Base-by-base conservation (phyloP, 2,888 invertebrate species). In the Flabesymbios commensalis region DNA sequence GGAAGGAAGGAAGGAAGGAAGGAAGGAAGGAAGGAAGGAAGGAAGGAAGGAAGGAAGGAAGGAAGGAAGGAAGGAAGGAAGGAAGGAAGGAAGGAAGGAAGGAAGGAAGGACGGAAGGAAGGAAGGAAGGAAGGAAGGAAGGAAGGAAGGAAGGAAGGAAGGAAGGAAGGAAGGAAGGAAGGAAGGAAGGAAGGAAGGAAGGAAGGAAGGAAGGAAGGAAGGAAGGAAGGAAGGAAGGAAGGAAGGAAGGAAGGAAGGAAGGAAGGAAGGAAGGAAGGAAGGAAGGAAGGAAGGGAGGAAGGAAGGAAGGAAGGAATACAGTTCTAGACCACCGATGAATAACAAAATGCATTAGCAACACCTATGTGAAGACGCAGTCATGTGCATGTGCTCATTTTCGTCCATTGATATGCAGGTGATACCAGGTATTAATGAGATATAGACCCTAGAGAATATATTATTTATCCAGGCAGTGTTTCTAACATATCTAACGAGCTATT, bases 151-250 rank as follows among this genome's bases (percentile, higher is more conserved):
- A 43, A 28, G 56, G 60, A 61, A 61, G 60, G 60, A 57, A 63
- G 60, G 63, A 59, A 63, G 63, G 60, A 60, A 61, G 63, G 60
- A 63, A 61, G 61, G 64, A 60, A 57, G 64, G 64, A 61, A 63
- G 56, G 60, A 61, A 61, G 58, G 58, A 57, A 61, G 64, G 64
- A 63, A 63, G 63, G 63, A 63, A 52, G 64, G 57, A 61, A 64
- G 64, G 61, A 64, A 64, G 57, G 64, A 64, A 64, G 64, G 64
- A 57, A 61, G 64, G 64, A 61, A 61, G 64, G 61, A 52, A 64
- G 57, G 61, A 57, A 57, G 64, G 61, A 57, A 62, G 61, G 64
- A 61, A 59, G 64, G 61, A 57, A 45, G 63, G 60, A 63, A 51
- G 63, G 60, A 56, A 60, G 63, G 60, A 60, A 60, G 63, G 60